Percentiles rank a stretch among this genome's conserved stretches.
phyloP scores from a whole-genome alignment of 2,888 invertebrate genomes.

The Tholera decimalis region DNA sequence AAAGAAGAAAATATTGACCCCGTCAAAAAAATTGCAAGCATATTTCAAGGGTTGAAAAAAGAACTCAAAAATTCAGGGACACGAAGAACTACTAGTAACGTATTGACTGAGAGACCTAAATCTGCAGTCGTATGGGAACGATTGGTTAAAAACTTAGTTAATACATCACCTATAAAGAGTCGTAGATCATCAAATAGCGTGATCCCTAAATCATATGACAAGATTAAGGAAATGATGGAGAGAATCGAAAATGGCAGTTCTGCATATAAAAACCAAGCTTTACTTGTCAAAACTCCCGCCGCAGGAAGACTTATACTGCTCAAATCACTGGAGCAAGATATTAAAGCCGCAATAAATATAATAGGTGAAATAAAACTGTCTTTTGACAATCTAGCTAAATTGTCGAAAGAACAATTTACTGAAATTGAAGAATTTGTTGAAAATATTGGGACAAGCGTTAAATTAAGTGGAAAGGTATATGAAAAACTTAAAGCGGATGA shows the following conservation, averaged over 20 bases:
- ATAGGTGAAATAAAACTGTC: constrained; percentile 72
- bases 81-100: constrained; percentile 68
- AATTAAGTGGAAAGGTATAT: constrained; percentile 59
- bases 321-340: constrained; percentile 77
- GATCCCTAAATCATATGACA: constrained; percentile 70
- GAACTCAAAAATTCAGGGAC: constrained; percentile 69
- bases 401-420: constrained; percentile 65
- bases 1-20: constrained; percentile 43
- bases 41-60: constrained; percentile 76
- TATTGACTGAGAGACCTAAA: constrained; percentile 70
- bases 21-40: constrained; percentile 71
- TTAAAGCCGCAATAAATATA: constrained; percentile 68
- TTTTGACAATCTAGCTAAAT: constrained; percentile 53
- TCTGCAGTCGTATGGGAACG: constrained; percentile 84
- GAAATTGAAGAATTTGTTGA: constrained; percentile 76
- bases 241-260: constrained; percentile 69
- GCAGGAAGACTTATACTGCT: constrained; percentile 76
- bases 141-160: constrained; percentile 76
- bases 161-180: constrained; percentile 59
- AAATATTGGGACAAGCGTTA: constrained; percentile 71
- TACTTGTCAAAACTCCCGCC: constrained; percentile 70
- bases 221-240: constrained; percentile 74
- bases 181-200: constrained; percentile 69
- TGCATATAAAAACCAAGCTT: constrained; percentile 76
- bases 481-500: constrained; percentile 46